phyloP scores from a whole-genome alignment of 2,888 invertebrate genomes.

The Pollenia amentaria region DNA sequence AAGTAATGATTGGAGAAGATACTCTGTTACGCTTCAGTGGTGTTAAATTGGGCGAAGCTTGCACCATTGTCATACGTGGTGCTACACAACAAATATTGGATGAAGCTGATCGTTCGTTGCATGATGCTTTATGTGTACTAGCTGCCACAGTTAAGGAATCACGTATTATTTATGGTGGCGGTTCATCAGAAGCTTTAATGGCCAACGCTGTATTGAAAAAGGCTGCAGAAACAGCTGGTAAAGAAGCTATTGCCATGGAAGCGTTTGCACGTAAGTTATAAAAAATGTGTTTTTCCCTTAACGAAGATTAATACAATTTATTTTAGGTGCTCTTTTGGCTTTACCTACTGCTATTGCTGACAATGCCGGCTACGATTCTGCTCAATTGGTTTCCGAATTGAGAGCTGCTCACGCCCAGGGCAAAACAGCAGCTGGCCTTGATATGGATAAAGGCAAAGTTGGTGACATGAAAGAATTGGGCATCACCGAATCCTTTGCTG shows the following conservation, averaged over 20 bases:
- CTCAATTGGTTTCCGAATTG: constrained; percentile 96
- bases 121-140: constrained; percentile 98
- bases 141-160: constrained; percentile 97
- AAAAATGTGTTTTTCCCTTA: background rate
- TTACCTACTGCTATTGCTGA: constrained; percentile 98
- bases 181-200: constrained; percentile 98
- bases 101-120: constrained; percentile 98
- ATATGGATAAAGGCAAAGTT: constrained; percentile 94
- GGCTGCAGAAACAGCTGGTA: constrained; percentile 95
- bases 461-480: constrained; percentile 96
- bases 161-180: constrained; percentile 95
- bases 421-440: constrained; percentile 88
- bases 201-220: constrained; percentile 94
- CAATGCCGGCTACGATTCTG: constrained; percentile 99
- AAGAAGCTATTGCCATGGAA: constrained; percentile 98
- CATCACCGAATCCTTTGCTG: constrained; percentile 98
- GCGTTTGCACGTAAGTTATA: constrained; percentile 90
- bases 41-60: constrained; percentile 97
- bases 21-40: constrained; percentile 97
- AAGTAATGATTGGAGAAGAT: constrained; percentile 98
- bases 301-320: background rate
- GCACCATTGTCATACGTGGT: constrained; percentile 97
- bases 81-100: constrained; percentile 99
- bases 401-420: constrained; percentile 95
- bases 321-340: constrained; percentile 90